Conservation (phyloP, 2,113 vertebrate species). For the Tenebrosternarchus preto region DNA sequence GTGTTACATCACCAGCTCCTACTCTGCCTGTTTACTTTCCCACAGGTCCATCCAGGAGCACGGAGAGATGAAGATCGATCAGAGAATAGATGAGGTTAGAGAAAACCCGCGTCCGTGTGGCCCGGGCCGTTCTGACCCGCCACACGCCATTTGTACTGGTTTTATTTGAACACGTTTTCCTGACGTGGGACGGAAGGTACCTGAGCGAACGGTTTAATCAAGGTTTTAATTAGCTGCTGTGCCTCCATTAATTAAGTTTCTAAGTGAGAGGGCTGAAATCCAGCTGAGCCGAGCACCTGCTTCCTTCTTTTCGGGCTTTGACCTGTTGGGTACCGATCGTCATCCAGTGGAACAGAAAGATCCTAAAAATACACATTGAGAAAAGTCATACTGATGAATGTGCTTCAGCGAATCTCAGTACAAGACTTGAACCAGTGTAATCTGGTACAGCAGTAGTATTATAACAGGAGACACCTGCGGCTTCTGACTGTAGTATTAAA, state of each 20-base stretch:
- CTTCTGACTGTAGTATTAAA: too few relatives aligned
- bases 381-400: too few relatives aligned
- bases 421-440: too few relatives aligned
- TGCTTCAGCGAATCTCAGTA: too few relatives aligned
- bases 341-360: too few relatives aligned
- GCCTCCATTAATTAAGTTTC: slow-evolving; percentile 37
- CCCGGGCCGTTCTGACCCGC: too few relatives aligned
- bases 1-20: slow-evolving; percentile 8
- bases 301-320: too few relatives aligned
- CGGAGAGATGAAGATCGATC: slow-evolving; percentile 87
- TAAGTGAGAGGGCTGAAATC: neutral
- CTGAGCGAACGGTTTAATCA: slow-evolving; percentile 29
- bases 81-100: slow-evolving; percentile 93
- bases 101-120: neutral
- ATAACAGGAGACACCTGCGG: too few relatives aligned
- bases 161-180: neutral
- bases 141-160: neutral
- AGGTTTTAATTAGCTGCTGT: too few relatives aligned
- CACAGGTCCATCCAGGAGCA: slow-evolving; percentile 85
- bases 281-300: too few relatives aligned
- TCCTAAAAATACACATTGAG: too few relatives aligned
- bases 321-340: neutral
- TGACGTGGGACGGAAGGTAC: neutral
- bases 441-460: too few relatives aligned
- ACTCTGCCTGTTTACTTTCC: slow-evolving; percentile 13